These are phyloP conservation scores for Sinella curviseta DNA, from an alignment of 1,140 invertebrate species.

Conservation along the genomic window DNA sequence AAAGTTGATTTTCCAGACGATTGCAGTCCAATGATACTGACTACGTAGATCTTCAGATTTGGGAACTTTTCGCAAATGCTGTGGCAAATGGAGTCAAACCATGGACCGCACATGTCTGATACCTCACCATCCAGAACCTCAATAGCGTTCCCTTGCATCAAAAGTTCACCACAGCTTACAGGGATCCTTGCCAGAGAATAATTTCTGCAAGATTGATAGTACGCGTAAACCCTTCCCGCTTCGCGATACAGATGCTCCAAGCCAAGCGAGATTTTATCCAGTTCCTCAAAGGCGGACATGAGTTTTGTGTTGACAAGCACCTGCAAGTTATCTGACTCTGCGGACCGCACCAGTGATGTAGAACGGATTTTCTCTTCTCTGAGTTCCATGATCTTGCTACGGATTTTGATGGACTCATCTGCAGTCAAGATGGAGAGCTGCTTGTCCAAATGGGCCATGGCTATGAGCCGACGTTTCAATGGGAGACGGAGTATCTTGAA, in stretches of 20 bases:
- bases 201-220: neutral
- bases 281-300: neutral
- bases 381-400: neutral
- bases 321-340: neutral
- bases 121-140: slow-evolving; percentile 31
- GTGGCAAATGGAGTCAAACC: neutral
- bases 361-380: neutral
- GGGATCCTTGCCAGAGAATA: neutral
- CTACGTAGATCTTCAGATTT: slow-evolving; percentile 22
- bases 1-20: slow-evolving; percentile 38
- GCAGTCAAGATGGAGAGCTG: neutral
- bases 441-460: neutral
- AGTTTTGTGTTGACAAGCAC: neutral
- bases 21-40: slow-evolving; percentile 38
- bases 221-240: slow-evolving; percentile 8
- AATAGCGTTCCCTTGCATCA: slow-evolving; percentile 8
- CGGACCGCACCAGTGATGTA: neutral
- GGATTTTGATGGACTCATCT: neutral
- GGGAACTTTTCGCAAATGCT: neutral
- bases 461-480: neutral
- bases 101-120: neutral
- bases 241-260: slow-evolving; percentile 24
- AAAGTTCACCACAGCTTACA: neutral
- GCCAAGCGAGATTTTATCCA: slow-evolving; percentile 22
- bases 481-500: neutral